Evolutionary conservation across 1,140 invertebrate species (phyloP).

Genomic region (Odontomachus brunneus): DNA sequence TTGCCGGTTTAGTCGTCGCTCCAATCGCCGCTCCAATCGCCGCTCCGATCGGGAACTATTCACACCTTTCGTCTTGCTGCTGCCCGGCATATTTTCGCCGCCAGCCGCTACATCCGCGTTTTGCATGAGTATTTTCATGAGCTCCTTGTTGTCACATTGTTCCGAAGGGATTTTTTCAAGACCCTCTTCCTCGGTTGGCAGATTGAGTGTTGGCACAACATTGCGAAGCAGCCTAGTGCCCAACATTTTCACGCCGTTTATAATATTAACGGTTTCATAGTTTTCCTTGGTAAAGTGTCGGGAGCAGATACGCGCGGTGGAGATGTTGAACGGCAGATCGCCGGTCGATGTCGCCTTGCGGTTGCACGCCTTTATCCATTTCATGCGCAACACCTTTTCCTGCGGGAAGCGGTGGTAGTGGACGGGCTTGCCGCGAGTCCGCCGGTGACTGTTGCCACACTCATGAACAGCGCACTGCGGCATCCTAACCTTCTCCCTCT

Average conservation of each 20-base stretch:
- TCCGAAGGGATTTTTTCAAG: no score
- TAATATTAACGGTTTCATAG: constrained; percentile 85
- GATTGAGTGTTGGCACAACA: constrained; percentile 86
- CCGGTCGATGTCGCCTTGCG: constrained; percentile 83
- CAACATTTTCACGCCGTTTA: constrained; percentile 67
- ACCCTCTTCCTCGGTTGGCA: constrained; percentile 51
- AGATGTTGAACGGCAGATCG: constrained; percentile 85
- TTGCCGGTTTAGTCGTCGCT: no score
- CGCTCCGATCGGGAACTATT: no score
- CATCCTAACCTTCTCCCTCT: constrained; percentile 80
- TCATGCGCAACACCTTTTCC: constrained; percentile 84
- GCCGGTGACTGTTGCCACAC: constrained; percentile 87
- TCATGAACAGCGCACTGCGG: constrained; percentile 87
- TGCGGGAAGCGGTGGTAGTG: constrained; percentile 87
- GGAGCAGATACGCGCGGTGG: constrained; percentile 87
- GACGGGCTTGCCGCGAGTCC: constrained; percentile 86
- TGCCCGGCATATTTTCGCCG: constrained; percentile 29
- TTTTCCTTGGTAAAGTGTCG: constrained; percentile 86
- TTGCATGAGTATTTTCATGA: constrained; percentile 43
- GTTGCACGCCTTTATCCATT: constrained; percentile 86
- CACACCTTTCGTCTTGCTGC: constrained; percentile 5
- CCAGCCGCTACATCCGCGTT: constrained; percentile 63
- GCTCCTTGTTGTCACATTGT: no score
- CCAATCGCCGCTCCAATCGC: no score
- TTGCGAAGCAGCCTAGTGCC: constrained; percentile 85